Base-by-base conservation (phyloP, 2,113 vertebrate species). In the Lipotes vexillifer region DNA sequence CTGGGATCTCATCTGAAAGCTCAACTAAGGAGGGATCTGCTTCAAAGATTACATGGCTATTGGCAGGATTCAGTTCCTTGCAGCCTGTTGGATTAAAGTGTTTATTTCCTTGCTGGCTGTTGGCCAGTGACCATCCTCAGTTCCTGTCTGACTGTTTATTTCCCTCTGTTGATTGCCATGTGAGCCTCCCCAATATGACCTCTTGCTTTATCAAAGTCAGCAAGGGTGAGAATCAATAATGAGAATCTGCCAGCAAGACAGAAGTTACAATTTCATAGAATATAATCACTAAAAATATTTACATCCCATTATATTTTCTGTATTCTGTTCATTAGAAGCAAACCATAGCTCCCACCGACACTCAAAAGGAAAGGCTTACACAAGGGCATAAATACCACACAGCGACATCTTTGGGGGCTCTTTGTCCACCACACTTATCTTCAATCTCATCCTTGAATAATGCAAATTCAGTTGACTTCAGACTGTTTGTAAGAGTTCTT, bases 381-480 rank as follows among this genome's bases (percentile, higher is more conserved):
- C 41, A 96, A 81, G 69, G 29, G 2, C 23, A 31, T 31, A 63
- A 17, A 44, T 71, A 55, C 8, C 12, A 61, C 0, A 25, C 1
- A 1, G 9, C 0, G 4, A 20, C 25, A 41, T 38, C 23, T 57
- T 38, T 18, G 6, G 20, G 9, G 15, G 12, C 23, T 11, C 23
- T 75, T 68, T 75, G 8, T 68, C 23, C 23, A 59, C 31, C 72
- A 52, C 49, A 23, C 5, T 68, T 31, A 25, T 6, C n/a, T 77
- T 49, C 36, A 46, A 1, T 36, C 41, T 90, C 66, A 69, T 89
- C 25, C 41, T 88, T 63, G 61, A 91, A 90, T 84, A 75, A n/a
- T 25, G 36, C 33, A 78, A 61, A 65, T 29, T 36, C 29, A 29
- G 23, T 71, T 44, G 41, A 17, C 33, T 27, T 78, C 33, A 78